These are phyloP conservation scores for Clanis bilineata DNA, from an alignment of 2,888 invertebrate genomes.

Conservation along the genomic window DNA sequence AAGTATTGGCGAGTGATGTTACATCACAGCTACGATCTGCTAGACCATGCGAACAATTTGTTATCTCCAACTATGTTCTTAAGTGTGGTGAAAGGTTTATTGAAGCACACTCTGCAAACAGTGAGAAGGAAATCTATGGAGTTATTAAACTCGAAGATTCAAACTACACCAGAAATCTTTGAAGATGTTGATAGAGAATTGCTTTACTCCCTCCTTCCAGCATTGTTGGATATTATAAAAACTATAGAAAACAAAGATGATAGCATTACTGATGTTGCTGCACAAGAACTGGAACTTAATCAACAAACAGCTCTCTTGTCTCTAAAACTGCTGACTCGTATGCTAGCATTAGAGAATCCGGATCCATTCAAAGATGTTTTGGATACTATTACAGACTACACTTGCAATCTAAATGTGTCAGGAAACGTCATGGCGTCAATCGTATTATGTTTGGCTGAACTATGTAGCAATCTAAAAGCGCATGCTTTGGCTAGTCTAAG, in stretches of 20 bases:
- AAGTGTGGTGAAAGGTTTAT: constrained; percentile 87
- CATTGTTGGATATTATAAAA: constrained; percentile 83
- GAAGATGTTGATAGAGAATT: constrained; percentile 72
- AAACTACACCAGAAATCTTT: constrained; percentile 84
- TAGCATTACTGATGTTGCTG: constrained; percentile 46
- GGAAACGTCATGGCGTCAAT: constrained; percentile 88
- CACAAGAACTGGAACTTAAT: constrained; percentile 85
- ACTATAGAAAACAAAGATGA: constrained; percentile 69
- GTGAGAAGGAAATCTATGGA: constrained; percentile 93
- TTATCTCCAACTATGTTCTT: constrained; percentile 91
- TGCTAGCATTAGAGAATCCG: constrained; percentile 85
- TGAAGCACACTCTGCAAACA: constrained; percentile 86
- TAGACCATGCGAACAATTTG: constrained; percentile 91
- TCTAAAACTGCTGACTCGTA: constrained; percentile 90
- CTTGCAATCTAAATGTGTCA: constrained; percentile 72
- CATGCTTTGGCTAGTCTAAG: constrained; percentile 89
- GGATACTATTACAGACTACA: constrained; percentile 84
- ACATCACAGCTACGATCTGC: constrained; percentile 89
- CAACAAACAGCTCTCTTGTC: constrained; percentile 92
- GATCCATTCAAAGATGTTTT: constrained; percentile 87
- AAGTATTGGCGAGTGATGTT: constrained; percentile 93
- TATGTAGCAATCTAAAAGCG: constrained; percentile 88
- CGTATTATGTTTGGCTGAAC: constrained; percentile 89
- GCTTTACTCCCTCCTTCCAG: constrained; percentile 83
- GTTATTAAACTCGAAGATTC: constrained; percentile 90